Base-by-base conservation (phyloP, 2,113 vertebrate genomes). In the Hemichromis elongatus region DNA sequence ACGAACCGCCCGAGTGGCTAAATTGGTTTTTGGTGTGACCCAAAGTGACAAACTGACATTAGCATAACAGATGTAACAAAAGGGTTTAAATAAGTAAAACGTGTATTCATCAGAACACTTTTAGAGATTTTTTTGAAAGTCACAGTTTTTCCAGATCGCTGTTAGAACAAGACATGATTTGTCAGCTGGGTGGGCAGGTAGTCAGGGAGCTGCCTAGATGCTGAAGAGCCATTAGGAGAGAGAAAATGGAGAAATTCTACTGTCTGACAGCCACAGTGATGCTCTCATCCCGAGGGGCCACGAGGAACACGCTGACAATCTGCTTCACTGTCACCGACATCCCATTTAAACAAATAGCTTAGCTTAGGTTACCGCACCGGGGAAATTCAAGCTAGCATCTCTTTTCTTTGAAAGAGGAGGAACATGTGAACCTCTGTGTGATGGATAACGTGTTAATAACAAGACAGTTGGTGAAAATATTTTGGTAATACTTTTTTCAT, bases 321-420 rank as follows among this genome's bases (percentile, higher is more conserved):
- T 92, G 90, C 93, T 90, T 87, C 42, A 82, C 92, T 89, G 90
- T 94, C 93, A 91, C 83, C 92, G 92, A 90, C 94, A 90, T 93
- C 87, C 91, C 89, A 92, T 95, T 94, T 91, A 94, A 95, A 94
- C 92, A 94, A 95, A 95, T 92, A 89, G 93, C 91, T 90, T 59
- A 90, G 84, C 88, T 89, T 88, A 82, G 88, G 89, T 91, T 89
- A 80, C 83, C n/a, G 42, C 90, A 88, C 82, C 87, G 80, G 77
- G 86, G 84, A 92, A 91, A 92, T 91, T 45, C 82, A 86, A 30
- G 84, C 68, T 35, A 61, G 55, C 82, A 87, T 90, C 89, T 73
- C 90, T 82, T 79, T 91, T 37, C 33, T 37, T 37, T 37, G 59
- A 1, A 21, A 63, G 19, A 63, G 81, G 79, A 66, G 78, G 79